Base-by-base conservation (phyloP, 2,888 invertebrate species). In the Pammene aurita region DNA sequence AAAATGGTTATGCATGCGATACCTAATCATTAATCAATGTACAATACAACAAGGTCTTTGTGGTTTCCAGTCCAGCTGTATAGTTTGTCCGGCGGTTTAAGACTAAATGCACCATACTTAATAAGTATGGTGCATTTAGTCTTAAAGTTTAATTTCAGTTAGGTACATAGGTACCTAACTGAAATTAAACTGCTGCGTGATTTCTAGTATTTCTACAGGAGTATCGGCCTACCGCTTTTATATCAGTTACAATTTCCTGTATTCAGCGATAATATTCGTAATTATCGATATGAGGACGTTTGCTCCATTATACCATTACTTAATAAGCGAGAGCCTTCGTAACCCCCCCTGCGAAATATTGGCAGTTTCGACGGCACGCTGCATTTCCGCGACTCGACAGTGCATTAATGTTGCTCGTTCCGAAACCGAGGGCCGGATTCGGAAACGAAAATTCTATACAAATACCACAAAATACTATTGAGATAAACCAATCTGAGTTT, bases 331-430 rank as follows among this genome's bases (percentile, higher is more conserved):
- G 46, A 18, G 50, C 50, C 16, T 34, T 52, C 50, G 50, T 66
- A 38, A 60, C 57, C 35, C 16, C 11, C 26, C 26, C 18, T 18
- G 16, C 13, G 14, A 56, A 62, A 62, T 26, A 62, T 56, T 42
- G 62, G 50, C 56, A 62, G 67, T 56, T 62, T 67, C 18, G 56
- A 48, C 41, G 42, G 56, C 56, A 16, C 16, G 57, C 11, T 68
- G 68, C 68, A 68, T 68, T 64, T 68, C 57, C 68, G 57, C n/a
- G 54, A 38, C 35, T 44, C 38, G 63, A 57, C 62, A 35, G 63
- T 46, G 50, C 63, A 68, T 58, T 68, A 64, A 50, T 63, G 56
- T 63, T 64, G 63, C 63, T 50, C 57, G 63, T 64, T 58, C 50
- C 57, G 44, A 57, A 58, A 58, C 52, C 7, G 52, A 7, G n/a